phyloP scores from a whole-genome alignment of 2,113 vertebrate genomes.

The Telmatochromis brachygnathus region DNA sequence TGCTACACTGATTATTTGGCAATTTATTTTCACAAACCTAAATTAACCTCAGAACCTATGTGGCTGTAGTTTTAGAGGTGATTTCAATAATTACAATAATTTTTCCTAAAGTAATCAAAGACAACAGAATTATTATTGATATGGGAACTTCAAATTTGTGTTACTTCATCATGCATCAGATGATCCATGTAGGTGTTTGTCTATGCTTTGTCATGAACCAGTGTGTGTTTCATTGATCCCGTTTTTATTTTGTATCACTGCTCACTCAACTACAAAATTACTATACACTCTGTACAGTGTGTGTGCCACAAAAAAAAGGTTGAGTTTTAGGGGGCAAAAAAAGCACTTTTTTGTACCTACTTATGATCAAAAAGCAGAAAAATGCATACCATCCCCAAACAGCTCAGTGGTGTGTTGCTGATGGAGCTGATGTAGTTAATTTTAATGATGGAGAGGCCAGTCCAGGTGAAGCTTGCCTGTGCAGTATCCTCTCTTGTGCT shows the following conservation, averaged over 20 bases:
- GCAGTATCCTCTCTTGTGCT: constrained; percentile 30
- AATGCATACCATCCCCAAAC: neutral
- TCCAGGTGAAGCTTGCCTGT: constrained; percentile 42
- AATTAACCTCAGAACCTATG: neutral
- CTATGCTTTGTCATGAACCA: neutral
- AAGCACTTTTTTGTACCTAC: neutral
- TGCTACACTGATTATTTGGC: neutral
- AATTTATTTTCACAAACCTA: neutral
- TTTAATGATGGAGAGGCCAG: constrained; percentile 60
- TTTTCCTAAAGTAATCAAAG: neutral
- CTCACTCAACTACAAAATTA: neutral
- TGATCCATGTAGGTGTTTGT: neutral
- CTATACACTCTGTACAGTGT: neutral
- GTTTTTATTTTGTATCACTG: neutral
- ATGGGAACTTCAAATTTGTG: neutral
- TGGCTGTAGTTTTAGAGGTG: neutral
- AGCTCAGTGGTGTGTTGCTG: neutral
- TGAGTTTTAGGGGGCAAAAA: neutral
- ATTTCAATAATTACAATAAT: neutral
- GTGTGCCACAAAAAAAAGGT: neutral
- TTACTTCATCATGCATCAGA: neutral
- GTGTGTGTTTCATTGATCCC: neutral
- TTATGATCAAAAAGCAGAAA: neutral
- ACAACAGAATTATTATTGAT: neutral
- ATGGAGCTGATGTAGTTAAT: constrained; percentile 41